Conservation (phyloP, 1,140 invertebrate species). For the Ctenoplectra terminalis region DNA sequence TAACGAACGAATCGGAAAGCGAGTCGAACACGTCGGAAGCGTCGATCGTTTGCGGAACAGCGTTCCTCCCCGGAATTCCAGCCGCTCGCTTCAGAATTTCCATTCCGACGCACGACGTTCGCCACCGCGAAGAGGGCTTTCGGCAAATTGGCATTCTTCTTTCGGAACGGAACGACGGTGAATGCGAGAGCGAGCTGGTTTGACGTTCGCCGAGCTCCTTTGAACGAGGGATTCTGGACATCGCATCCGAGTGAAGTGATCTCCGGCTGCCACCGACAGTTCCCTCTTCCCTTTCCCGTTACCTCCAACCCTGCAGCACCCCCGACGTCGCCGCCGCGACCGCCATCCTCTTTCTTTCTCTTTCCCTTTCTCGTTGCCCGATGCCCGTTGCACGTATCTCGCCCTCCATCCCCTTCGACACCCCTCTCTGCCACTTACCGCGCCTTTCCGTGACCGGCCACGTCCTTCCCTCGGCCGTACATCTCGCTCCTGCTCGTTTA, state of each 20-base stretch:
- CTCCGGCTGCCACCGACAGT: constrained; percentile 73
- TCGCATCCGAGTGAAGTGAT: constrained; percentile 76
- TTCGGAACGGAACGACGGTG: constrained; percentile 62
- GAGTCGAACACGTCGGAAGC: constrained; percentile 28
- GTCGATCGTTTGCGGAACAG: constrained; percentile 40
- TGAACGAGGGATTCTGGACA: constrained; percentile 71
- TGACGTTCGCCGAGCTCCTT: constrained; percentile 72
- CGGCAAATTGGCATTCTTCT: constrained; percentile 81
- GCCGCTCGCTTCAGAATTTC: constrained; percentile 60
- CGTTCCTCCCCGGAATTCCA: constrained; percentile 60
- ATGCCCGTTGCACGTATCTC: neutral
- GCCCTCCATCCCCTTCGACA: neutral
- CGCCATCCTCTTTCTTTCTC: neutral
- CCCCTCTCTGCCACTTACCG: neutral
- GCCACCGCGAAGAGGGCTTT: constrained; percentile 67
- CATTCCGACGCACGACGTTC: constrained; percentile 56
- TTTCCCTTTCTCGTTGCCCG: neutral
- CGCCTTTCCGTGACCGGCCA: constrained; percentile 31
- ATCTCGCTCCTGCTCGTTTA: constrained; percentile 51
- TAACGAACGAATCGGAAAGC: constrained; percentile 15
- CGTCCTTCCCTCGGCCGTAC: constrained; percentile 10
- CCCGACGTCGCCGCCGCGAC: neutral
- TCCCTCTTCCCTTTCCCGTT: constrained; percentile 41
- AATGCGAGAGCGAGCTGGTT: constrained; percentile 70
- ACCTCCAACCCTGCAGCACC: neutral